phyloP scores from a whole-genome alignment of 2,797 vertebrate genomes.

The Chiroxiphia lanceolata region DNA sequence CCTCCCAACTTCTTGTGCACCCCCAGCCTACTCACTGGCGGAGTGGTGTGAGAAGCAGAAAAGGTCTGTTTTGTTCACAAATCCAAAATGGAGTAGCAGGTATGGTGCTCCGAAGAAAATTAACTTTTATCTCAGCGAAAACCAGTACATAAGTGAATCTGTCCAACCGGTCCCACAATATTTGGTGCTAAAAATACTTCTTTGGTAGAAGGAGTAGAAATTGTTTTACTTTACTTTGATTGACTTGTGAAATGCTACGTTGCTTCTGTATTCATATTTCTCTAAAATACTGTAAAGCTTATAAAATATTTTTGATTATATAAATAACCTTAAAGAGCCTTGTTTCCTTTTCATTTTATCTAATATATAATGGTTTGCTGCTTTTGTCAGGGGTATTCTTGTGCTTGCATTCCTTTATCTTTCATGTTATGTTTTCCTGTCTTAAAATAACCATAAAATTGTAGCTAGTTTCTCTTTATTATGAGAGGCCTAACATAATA shows the following conservation, averaged over 20 bases:
- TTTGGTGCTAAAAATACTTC: not conserved
- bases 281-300: not conserved
- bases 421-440: slow-evolving; percentile 35
- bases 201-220: not conserved
- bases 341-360: not conserved
- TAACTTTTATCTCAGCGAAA: not conserved
- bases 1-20: not conserved
- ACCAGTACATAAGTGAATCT: not conserved
- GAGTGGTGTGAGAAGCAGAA: not conserved
- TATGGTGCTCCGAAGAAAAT: not conserved
- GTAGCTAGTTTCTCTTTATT: not conserved
- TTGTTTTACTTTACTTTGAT: slow-evolving; percentile 32
- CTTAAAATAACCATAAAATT: slow-evolving; percentile 26
- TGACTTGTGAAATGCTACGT: slow-evolving; percentile 45
- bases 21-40: not conserved
- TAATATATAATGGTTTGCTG: slow-evolving; percentile 16
- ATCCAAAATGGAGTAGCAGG: not conserved
- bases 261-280: not conserved
- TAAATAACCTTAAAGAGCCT: not conserved
- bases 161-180: not conserved
- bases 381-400: slow-evolving; percentile 56
- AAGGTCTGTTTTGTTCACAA: not conserved
- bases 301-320: not conserved
- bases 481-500: not conserved
- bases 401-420: slow-evolving; percentile 41